phyloP scores from a whole-genome alignment of 2,113 vertebrate genomes.

The Pachyramphus minor region DNA sequence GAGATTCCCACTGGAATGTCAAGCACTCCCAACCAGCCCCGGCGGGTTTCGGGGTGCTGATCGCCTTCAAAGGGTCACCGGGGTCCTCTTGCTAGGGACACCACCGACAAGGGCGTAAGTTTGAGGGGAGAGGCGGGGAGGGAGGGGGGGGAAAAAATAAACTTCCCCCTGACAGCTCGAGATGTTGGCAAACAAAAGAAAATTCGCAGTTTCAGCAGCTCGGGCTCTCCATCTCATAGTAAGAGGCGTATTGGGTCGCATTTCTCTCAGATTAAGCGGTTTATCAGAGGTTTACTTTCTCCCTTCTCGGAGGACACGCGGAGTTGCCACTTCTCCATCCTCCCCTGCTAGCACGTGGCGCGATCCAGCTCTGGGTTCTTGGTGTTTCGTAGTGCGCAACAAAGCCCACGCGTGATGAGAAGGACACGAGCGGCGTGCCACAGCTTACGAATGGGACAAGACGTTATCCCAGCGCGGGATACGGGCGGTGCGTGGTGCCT shows the following conservation, averaged over 20 bases:
- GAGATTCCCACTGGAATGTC: not conserved
- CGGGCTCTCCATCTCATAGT: not conserved
- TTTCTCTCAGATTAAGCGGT: not conserved
- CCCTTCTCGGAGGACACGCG: not conserved
- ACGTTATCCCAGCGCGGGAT: too few species aligned
- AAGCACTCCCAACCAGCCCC: not conserved
- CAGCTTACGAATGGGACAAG: fast-evolving
- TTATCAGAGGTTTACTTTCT: not conserved
- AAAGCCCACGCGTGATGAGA: not conserved
- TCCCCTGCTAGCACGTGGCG: too few species aligned
- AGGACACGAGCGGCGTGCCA: not conserved
- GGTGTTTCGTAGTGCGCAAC: not conserved
- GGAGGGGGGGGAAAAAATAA: fast-evolving
- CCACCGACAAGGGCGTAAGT: fast-evolving
- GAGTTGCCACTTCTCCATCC: not conserved
- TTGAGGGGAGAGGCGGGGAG: too few species aligned
- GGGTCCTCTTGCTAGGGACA: not conserved
- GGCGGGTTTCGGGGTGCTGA: fast-evolving
- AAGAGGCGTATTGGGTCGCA: fast-evolving
- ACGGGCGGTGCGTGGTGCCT: fast-evolving
- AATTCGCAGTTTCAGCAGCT: not conserved
- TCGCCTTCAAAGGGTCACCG: not conserved
- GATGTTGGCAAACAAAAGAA: not conserved
- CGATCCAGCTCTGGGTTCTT: not conserved
- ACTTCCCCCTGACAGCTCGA: not conserved